Percentiles rank a stretch among this genome's conserved stretches.
Conservation (phyloP, 2,797 vertebrate species). For the Cephalopachus bancanus region DNA sequence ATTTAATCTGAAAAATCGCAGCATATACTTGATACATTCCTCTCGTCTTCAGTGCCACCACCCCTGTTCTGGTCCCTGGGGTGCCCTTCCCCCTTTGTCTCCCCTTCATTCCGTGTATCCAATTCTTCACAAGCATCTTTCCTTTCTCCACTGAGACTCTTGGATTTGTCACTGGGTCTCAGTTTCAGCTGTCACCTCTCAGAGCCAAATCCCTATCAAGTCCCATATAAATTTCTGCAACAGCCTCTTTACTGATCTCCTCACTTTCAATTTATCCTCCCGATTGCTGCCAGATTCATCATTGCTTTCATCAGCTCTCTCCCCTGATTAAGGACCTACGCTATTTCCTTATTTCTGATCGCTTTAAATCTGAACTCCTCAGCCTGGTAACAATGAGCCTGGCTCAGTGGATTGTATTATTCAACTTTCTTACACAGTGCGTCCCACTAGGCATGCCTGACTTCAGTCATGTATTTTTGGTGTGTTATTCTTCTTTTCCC, state of each 20-base stretch:
- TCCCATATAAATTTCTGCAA: slow-evolving; percentile 33
- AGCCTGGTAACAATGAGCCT: slow-evolving; percentile 6
- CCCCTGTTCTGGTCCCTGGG: background rate
- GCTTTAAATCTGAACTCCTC: slow-evolving; percentile 5
- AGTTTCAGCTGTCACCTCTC: slow-evolving; percentile 52
- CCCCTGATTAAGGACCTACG: background rate
- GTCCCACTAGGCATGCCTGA: background rate
- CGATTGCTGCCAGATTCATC: slow-evolving; percentile 3
- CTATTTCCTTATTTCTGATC: slow-evolving; percentile 11
- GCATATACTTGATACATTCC: background rate
- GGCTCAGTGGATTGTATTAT: background rate
- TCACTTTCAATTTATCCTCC: background rate
- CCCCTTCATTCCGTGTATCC: background rate
- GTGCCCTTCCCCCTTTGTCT: background rate
- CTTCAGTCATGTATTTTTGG: background rate
- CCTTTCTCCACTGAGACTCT: slow-evolving; percentile 23
- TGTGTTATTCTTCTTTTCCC: background rate
- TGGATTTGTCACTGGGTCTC: slow-evolving; percentile 18
- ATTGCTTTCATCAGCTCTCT: slow-evolving; percentile 28
- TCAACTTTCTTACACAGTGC: background rate
- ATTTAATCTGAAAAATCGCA: slow-evolving; percentile 43
- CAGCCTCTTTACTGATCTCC: background rate
- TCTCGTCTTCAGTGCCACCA: background rate
- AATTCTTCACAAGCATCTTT: background rate
- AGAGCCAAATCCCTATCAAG: slow-evolving; percentile 62